A percentile compares a stretch with the other conserved stretches of the same genome.
Evolutionary conservation across 1,140 invertebrate species (phyloP).

Genomic region (Daktulosphaira vitifoliae): DNA sequence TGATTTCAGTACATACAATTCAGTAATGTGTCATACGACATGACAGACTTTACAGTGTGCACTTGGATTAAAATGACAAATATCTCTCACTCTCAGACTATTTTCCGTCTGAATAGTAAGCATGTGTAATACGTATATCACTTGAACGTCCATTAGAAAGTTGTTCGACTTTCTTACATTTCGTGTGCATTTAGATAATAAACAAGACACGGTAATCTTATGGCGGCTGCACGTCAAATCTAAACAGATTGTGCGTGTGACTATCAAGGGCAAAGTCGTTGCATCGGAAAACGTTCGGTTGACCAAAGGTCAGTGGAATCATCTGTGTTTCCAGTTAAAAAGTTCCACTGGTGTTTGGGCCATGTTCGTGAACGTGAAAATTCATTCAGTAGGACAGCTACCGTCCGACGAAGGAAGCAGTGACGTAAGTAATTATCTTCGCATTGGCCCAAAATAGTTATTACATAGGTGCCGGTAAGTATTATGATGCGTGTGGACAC

Average conservation of each 20-base stretch:
- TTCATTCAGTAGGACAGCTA: slow-evolving; percentile 18
- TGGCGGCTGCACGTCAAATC: not conserved
- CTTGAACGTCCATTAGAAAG: no score
- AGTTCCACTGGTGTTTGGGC: slow-evolving; percentile 14
- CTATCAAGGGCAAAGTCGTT: slow-evolving; percentile 6
- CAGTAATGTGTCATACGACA: not conserved
- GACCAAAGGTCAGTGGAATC: not conserved
- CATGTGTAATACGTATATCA: no score
- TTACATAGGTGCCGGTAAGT: no score
- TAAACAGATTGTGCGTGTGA: slow-evolving; percentile 5
- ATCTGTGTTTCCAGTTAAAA: slow-evolving; percentile 18
- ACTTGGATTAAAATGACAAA: slow-evolving; percentile 12
- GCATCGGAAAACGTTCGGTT: not conserved
- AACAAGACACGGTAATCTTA: not conserved
- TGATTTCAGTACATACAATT: slow-evolving; percentile 17
- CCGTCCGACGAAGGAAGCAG: not conserved
- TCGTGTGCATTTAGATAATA: not conserved
- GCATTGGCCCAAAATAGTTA: no score
- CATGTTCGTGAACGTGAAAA: slow-evolving; percentile 10
- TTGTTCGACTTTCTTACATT: no score
- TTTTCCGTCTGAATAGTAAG: slow-evolving; percentile 15
- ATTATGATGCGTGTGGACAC: no score
- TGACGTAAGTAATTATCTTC: not conserved
- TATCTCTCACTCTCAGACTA: slow-evolving; percentile 6
- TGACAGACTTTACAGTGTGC: slow-evolving; percentile 19